Conservation (phyloP, 2,797 vertebrate genomes). For the Enteromius radiatus region DNA sequence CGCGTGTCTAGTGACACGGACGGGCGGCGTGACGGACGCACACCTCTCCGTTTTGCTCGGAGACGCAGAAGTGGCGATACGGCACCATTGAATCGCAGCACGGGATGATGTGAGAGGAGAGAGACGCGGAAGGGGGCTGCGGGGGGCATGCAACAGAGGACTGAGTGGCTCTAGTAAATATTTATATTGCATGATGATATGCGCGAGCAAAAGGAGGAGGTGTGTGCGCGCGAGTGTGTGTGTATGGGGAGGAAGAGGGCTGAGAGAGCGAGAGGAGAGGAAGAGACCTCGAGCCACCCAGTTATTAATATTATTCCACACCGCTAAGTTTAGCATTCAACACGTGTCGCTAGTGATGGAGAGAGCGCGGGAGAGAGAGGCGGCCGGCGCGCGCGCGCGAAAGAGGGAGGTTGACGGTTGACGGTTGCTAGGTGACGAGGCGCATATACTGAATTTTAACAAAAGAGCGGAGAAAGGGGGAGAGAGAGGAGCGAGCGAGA, state of each 20-base stretch:
- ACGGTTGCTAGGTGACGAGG: conserved; percentile 86
- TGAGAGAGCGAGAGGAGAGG: conserved; percentile 58
- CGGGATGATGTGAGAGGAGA: conserved; percentile 59
- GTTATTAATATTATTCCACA: conserved; percentile 84
- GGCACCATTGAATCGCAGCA: conserved; percentile 69
- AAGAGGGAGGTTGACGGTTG: conserved; percentile 76
- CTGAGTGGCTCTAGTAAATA: conserved; percentile 84
- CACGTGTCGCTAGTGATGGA: conserved; percentile 85
- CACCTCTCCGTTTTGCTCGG: conserved; percentile 76
- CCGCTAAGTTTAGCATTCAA: conserved; percentile 89
- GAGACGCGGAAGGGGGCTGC: conserved; percentile 20
- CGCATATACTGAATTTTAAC: conserved; percentile 90
- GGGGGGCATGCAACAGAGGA: conserved; percentile 69
- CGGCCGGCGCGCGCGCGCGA: conserved; percentile 52
- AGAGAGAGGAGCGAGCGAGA: conserved; percentile 62
- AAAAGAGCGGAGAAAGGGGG: conserved; percentile 82
- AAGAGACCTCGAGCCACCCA: conserved; percentile 71
- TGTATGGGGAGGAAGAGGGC: conserved; percentile 53
- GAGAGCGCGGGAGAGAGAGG: conserved; percentile 63
- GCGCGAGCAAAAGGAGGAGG: conserved; percentile 53
- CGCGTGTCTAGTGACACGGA: conserved; percentile 70
- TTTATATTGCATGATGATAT: conserved; percentile 86
- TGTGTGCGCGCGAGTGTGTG: conserved; percentile 41
- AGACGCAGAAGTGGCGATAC: conserved; percentile 79
- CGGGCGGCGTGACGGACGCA: conserved; percentile 64